Evolutionary conservation across 2,888 invertebrate genomes (phyloP), one percentile per base, ranked within the genome.

Genomic region (Tanypteryx hageni): DNA sequence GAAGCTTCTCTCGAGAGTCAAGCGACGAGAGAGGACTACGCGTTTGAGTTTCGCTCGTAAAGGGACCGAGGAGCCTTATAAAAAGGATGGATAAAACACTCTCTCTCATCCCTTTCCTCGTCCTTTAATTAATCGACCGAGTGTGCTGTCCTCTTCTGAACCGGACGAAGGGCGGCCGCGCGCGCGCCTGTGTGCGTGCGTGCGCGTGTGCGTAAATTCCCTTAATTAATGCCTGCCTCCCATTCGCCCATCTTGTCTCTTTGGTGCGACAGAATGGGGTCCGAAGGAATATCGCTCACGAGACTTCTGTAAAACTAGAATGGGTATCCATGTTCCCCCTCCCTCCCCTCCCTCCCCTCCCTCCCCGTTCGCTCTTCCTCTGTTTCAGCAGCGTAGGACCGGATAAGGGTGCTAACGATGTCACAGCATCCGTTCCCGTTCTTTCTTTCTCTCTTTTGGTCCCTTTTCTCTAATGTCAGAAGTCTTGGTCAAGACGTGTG

Each of bases 341-440:
- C 14, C 44, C 68, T n/a, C n/a, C 68, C 8, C 22, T 64, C 68
- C 22, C n/a, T n/a, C 8, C 22, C 31, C 31, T 44, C 85, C 58
- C 27, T 86, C 59, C 22, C 58, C 22, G 57, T n/a, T 84, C 59
- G 22, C 86, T 86, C 61, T 5, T 86, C 59, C 31, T 59, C 61
- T 56, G 83, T 56, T 83, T 83, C 57, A 57, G 83, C 44, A 83
- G 56, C 83, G 16, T 64, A 89, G 64, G 44, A 64, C 44, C 64
- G 89, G 89, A 89, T 89, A 68, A 89, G 89, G 44, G 89, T 64
- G 89, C 89, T 89, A 89, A 64, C 64, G 89, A 89, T 89, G 89
- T 89, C 89, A 89, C 89, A 89, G 89, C 13, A 61, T 86, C 86
- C 86, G 61, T 22, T 44, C 86, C 61, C 56, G 10, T 61, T 89